A percentile compares a stretch with the other conserved stretches of the same genome.
These are phyloP conservation scores for Corydoras sp. DNA, from an alignment of 2,113 vertebrate genomes.

Conservation along the genomic window DNA sequence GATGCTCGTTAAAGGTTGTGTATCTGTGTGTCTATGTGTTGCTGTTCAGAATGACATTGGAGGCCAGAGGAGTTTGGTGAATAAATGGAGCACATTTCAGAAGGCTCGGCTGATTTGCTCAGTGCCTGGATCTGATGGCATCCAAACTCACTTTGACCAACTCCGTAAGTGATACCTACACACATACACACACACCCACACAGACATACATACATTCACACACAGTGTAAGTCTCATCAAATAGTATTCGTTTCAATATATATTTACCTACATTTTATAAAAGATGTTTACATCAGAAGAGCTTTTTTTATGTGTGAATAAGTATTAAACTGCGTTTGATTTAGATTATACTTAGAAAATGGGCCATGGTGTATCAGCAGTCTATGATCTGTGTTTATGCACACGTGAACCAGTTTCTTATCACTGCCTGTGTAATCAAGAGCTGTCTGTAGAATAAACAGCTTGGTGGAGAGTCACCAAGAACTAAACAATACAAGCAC, in stretches of 20 bases:
- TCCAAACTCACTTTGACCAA: slow-evolving; percentile 74
- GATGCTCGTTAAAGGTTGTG: too few species aligned
- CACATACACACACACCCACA: not conserved
- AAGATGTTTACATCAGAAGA: not conserved
- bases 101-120: slow-evolving; percentile 74
- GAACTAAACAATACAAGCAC: slow-evolving; percentile 9
- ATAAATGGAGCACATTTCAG: slow-evolving; percentile 78
- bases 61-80: slow-evolving; percentile 73
- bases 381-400: slow-evolving; percentile 24
- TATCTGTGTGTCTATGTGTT: not conserved
- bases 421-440: slow-evolving; percentile 44
- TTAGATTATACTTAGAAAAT: slow-evolving; percentile 17
- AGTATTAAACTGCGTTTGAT: not conserved
- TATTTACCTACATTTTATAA: not conserved
- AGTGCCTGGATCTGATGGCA: slow-evolving; percentile 68
- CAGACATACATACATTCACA: too few species aligned
- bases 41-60: slow-evolving; percentile 69
- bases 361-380: slow-evolving; percentile 32
- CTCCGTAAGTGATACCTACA: slow-evolving; percentile 65
- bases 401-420: slow-evolving; percentile 41
- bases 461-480: slow-evolving; percentile 4
- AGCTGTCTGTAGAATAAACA: slow-evolving; percentile 42
- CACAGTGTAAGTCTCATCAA: too few species aligned
- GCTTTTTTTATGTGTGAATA: not conserved
- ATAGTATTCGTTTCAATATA: not conserved